A percentile compares a stretch with the other conserved stretches of the same genome.
Conservation (phyloP, 2,113 vertebrate genomes). For the Poecile atricapillus region DNA sequence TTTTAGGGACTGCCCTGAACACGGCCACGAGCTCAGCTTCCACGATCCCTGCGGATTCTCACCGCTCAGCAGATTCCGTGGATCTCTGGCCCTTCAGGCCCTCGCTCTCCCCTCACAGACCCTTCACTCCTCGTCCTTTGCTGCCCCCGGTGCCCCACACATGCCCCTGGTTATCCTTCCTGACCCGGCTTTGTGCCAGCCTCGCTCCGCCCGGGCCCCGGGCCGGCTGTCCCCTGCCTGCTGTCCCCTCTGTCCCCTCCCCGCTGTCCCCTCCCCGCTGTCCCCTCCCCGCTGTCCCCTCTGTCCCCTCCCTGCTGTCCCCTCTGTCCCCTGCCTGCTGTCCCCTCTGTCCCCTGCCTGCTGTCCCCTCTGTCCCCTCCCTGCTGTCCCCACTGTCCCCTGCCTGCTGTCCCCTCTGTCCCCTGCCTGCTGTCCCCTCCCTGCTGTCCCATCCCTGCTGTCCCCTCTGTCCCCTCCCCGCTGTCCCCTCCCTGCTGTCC, state of each 20-base stretch:
- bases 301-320: neutral
- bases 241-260: too few relatives aligned
- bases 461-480: too few relatives aligned
- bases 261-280: too few relatives aligned
- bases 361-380: too few relatives aligned
- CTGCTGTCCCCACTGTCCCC: too few relatives aligned
- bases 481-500: neutral
- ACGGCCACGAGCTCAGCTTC: neutral
- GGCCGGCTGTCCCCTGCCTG: accelerated
- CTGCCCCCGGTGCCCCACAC: neutral
- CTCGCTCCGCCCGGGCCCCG: accelerated
- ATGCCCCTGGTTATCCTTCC: neutral
- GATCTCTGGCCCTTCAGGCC: neutral
- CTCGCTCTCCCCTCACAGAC: accelerated
- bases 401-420: too few relatives aligned
- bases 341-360: too few relatives aligned
- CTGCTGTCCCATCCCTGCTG: too few relatives aligned
- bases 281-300: too few relatives aligned
- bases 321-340: neutral
- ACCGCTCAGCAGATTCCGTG: neutral
- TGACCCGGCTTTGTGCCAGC: neutral
- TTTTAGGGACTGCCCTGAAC: neutral
- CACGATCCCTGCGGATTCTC: accelerated
- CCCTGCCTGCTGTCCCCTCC: too few relatives aligned
- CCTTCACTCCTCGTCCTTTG: neutral